Base-by-base conservation (phyloP, 2,888 invertebrate species). In the Amphipoea lucens region DNA sequence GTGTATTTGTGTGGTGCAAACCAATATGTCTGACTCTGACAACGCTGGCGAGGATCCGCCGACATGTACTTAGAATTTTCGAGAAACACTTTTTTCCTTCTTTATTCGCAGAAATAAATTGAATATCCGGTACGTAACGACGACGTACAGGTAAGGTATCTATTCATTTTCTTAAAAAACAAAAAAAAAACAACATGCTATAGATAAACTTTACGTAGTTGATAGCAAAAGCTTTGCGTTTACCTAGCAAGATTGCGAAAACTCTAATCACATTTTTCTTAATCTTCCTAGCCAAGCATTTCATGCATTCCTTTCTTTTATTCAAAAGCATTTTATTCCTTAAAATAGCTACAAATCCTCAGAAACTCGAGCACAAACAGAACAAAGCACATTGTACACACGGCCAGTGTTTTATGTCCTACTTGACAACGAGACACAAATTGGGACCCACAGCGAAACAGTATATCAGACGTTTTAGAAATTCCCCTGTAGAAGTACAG, bases 341-440 rank as follows among this genome's bases (percentile, higher is more conserved):
- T 79, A 71, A 79, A 85, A 85, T 83, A 76, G 79, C 84, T 83
- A 79, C 84, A 82, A 78, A 87, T 82, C 74, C 76, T 67, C 57
- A 79, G 79, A 75, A 84, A 87, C 76, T 79, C 63, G 81, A 74
- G 65, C 72, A 78, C 71, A 78, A 81, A 80, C 81, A 79, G 87
- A 89, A 88, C 85, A 87, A 84, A 81, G 87, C 89, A 83, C 85
- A 85, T 78, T 87, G 84, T 78, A 73, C 76, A 88, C 73, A 85
- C 71, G 68, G 87, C 81, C 79, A 83, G 87, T 89, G 85, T 88
- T 85, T 85, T 87, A 87, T 83, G 85, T 87, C 79, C 78, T 83
- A 79, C 79, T 83, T 89, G 89, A 89, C 89, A 88, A 83, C 76
- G 72, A 78, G 82, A 88, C 88, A 85, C 86, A 85, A 89, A 89